phyloP scores from a whole-genome alignment of 2,888 invertebrate genomes.

The Chrysopilus asiliformis region DNA sequence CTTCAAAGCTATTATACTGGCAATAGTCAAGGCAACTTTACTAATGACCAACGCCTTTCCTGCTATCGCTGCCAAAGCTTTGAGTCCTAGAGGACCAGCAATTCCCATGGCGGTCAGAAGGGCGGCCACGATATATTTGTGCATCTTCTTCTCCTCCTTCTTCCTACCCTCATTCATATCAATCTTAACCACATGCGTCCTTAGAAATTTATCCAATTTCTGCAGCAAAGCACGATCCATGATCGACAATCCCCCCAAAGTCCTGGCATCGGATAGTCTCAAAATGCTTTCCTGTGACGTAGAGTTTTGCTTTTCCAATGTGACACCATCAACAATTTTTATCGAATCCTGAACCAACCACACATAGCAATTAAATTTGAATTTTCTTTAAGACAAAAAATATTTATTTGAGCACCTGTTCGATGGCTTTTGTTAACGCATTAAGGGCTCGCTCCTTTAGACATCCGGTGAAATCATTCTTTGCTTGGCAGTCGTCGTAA shows the following conservation, averaged over 20 bases:
- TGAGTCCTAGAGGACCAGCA: constrained; percentile 54
- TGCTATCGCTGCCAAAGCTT: constrained; percentile 54
- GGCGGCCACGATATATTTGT: constrained; percentile 44
- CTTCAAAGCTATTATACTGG: constrained; percentile 56
- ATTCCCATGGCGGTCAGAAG: constrained; percentile 51
- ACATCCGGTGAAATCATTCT: constrained; percentile 45
- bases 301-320: constrained; percentile 45
- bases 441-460: constrained; percentile 47
- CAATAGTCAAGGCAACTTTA: constrained; percentile 58
- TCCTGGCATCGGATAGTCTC: constrained; percentile 42
- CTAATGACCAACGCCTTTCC: constrained; percentile 59
- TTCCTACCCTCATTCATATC: constrained; percentile 37
- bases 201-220: constrained; percentile 45
- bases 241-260: constrained; percentile 41
- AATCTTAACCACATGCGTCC: constrained; percentile 50
- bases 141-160: constrained; percentile 40
- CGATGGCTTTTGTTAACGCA: constrained; percentile 45
- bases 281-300: constrained; percentile 35
- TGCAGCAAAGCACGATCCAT: constrained; percentile 39
- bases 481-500: constrained; percentile 49
- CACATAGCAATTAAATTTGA: too few species aligned
- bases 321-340: constrained; percentile 46
- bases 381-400: too few species aligned
- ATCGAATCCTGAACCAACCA: constrained; percentile 42
- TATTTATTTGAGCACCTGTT: constrained; percentile 38